Percentiles rank a stretch among this genome's conserved stretches.
These are phyloP conservation scores for Ophion ellenae DNA, from an alignment of 2,888 invertebrate genomes.

Conservation along the genomic window DNA sequence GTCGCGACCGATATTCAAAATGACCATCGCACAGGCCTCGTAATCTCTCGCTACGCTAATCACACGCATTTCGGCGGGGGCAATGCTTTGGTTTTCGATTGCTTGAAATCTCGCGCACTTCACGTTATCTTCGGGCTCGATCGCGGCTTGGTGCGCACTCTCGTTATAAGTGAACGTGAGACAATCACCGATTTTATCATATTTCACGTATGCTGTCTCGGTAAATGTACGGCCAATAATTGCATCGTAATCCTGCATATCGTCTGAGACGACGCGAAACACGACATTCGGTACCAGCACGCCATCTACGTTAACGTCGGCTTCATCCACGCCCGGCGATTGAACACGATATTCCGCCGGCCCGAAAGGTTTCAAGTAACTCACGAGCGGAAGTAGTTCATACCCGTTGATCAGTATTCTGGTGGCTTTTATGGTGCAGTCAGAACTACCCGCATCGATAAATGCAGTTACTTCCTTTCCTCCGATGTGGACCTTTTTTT, in stretches of 20 bases:
- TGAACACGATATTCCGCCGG: constrained; percentile 1
- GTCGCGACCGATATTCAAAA: background rate
- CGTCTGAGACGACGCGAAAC: constrained; percentile 21
- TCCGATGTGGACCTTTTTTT: background rate
- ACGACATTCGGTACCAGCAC: constrained; percentile 13
- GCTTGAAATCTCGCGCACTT: background rate
- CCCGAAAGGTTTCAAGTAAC: constrained; percentile 24
- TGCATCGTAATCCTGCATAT: constrained; percentile 21
- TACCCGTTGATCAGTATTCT: background rate
- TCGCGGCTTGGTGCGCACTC: background rate
- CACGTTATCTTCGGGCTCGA: background rate
- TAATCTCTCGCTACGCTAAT: background rate
- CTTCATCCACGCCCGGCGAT: constrained; percentile 12
- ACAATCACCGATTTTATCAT: constrained; percentile 7
- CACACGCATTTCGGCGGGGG: background rate
- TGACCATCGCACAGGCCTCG: background rate
- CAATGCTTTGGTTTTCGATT: background rate
- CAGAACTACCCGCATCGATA: constrained; percentile 3
- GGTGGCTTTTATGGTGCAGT: constrained; percentile 38
- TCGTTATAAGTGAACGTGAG: background rate
- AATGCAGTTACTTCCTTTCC: constrained; percentile 8
- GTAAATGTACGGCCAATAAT: constrained; percentile 40
- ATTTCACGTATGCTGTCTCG: constrained; percentile 14
- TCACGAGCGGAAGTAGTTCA: background rate
- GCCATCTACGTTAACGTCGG: background rate